Evolutionary conservation across 2,888 invertebrate genomes (phyloP).

Genomic region (Patella ulyssiponensis): DNA sequence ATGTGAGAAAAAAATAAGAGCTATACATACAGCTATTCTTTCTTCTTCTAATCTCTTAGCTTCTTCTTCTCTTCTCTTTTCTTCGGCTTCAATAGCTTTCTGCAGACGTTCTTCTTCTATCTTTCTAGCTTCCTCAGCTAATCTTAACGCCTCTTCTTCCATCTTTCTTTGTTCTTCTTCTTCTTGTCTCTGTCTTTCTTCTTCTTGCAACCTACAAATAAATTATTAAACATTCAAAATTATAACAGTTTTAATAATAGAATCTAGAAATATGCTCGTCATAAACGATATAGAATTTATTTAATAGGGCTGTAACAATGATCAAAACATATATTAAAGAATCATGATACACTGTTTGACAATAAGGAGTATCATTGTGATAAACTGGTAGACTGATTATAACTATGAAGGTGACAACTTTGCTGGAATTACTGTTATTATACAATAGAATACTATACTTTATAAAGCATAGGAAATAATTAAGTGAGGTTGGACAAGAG

Average conservation of each 20-base stretch:
- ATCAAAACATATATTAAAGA: too few species aligned
- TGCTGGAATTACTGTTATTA: too few species aligned
- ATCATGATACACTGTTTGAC: too few species aligned
- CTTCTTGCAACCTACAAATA: constrained; percentile 78
- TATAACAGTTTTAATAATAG: too few species aligned
- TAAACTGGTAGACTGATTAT: too few species aligned
- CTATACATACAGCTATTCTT: constrained; percentile 54
- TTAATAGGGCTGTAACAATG: too few species aligned
- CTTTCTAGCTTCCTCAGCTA: constrained; percentile 82
- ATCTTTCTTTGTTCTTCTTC: constrained; percentile 87
- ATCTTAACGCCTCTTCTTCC: constrained; percentile 81
- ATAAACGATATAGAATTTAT: too few species aligned
- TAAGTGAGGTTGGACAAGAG: not conserved
- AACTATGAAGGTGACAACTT: too few species aligned
- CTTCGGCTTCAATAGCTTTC: constrained; percentile 82
- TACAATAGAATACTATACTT: too few species aligned
- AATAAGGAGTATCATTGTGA: too few species aligned
- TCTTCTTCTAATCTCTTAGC: constrained; percentile 66
- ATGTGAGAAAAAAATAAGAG: not conserved
- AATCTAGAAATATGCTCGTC: too few species aligned
- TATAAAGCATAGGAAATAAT: too few species aligned
- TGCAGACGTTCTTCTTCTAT: constrained; percentile 89
- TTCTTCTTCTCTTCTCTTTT: constrained; percentile 83
- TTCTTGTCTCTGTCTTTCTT: constrained; percentile 81
- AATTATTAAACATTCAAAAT: not conserved